These are phyloP conservation scores for Ostrea denselamellosa DNA, from an alignment of 1,140 invertebrate species.

Conservation along the genomic window DNA sequence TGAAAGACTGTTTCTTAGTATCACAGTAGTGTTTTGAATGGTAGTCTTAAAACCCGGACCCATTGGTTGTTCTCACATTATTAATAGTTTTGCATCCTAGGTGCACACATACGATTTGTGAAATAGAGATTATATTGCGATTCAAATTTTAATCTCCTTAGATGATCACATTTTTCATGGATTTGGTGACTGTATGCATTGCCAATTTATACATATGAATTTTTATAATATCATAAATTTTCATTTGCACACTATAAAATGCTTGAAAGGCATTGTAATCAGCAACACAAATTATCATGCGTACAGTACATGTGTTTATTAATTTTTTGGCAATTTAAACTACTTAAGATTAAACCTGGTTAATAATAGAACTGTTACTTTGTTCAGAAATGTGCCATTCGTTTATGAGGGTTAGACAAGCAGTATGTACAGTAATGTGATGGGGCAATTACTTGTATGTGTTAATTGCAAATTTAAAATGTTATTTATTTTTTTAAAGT, in stretches of 20 bases:
- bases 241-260: too few species aligned
- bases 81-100: background rate
- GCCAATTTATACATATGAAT: too few species aligned
- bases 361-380: background rate
- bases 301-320: too few species aligned
- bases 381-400: background rate
- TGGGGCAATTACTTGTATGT: background rate
- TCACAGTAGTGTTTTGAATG: background rate
- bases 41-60: background rate
- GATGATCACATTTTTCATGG: background rate
- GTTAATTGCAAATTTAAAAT: background rate
- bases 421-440: background rate
- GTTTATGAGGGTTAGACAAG: background rate
- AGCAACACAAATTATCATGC: too few species aligned
- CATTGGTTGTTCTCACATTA: background rate
- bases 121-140: background rate
- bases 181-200: background rate
- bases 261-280: too few species aligned
- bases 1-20: background rate
- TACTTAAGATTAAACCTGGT: background rate
- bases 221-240: too few species aligned
- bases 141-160: background rate
- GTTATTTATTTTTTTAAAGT: background rate
- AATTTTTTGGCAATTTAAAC: too few species aligned
- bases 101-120: background rate